Conservation (phyloP, 2,888 invertebrate species). For the Salpingus planirostris region DNA sequence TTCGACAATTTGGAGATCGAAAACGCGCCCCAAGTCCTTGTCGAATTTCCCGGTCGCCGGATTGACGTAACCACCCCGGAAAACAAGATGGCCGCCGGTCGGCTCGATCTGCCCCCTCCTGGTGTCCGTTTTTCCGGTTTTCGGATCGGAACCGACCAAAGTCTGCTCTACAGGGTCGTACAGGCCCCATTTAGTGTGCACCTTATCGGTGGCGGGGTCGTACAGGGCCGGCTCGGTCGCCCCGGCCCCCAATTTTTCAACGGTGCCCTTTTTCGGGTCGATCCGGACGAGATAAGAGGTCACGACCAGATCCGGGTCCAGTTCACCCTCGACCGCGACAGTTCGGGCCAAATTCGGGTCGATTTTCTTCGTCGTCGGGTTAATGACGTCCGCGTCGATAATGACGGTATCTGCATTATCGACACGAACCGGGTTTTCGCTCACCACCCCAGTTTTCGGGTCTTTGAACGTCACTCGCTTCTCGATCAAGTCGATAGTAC, state of each 20-base stretch:
- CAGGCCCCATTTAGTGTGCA: constrained; percentile 65
- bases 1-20: constrained; percentile 41
- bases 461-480: constrained; percentile 36
- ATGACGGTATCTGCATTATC: constrained; percentile 43
- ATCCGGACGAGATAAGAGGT: constrained; percentile 62
- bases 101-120: constrained; percentile 59
- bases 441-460: constrained; percentile 36
- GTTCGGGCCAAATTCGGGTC: constrained; percentile 56
- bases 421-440: constrained; percentile 33
- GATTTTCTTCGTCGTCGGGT: constrained; percentile 51
- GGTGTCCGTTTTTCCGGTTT: constrained; percentile 49
- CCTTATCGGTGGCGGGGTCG: constrained; percentile 60
- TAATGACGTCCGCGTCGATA: constrained; percentile 41
- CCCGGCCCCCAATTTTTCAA: constrained; percentile 58
- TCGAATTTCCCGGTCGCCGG: constrained; percentile 60
- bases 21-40: constrained; percentile 40
- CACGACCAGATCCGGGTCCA: constrained; percentile 60
- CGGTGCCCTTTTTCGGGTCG: constrained; percentile 59
- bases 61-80: constrained; percentile 61
- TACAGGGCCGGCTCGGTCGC: constrained; percentile 62
- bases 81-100: constrained; percentile 57
- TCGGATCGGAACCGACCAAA: constrained; percentile 51
- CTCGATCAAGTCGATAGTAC: constrained; percentile 37
- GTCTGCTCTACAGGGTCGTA: constrained; percentile 62
- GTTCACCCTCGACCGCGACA: constrained; percentile 58